A percentile compares a stretch with the other conserved stretches of the same genome.
These are phyloP conservation scores for Sceliomorpha sp. DNA, from an alignment of 2,888 invertebrate genomes.

Conservation along the genomic window DNA sequence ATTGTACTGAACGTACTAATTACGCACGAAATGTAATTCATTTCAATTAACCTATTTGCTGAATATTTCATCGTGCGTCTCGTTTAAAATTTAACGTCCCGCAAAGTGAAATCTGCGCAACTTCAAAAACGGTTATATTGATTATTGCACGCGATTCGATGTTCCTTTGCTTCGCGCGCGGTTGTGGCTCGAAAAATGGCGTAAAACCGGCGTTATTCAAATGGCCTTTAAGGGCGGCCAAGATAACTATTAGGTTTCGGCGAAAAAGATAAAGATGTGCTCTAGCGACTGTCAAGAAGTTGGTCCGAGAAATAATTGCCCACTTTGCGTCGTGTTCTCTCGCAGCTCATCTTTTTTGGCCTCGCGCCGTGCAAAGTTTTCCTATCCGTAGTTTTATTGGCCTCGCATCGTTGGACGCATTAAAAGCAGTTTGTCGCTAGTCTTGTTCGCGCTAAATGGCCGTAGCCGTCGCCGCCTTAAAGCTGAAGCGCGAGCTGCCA, in stretches of 20 bases:
- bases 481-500: constrained; percentile 41
- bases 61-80: too few relatives aligned
- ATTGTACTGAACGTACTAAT: too few relatives aligned
- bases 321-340: constrained; percentile 48
- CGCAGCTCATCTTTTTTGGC: constrained; percentile 56
- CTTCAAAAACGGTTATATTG: too few relatives aligned
- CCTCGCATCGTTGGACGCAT: constrained; percentile 54
- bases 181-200: too few relatives aligned
- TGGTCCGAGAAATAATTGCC: constrained; percentile 51
- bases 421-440: constrained; percentile 56
- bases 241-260: constrained; percentile 33
- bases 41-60: too few relatives aligned
- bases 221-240: neutral
- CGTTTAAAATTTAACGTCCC: too few relatives aligned
- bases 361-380: constrained; percentile 49
- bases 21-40: too few relatives aligned
- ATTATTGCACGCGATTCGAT: too few relatives aligned
- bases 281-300: constrained; percentile 54
- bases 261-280: constrained; percentile 51
- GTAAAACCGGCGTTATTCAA: too few relatives aligned
- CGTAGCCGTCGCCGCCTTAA: too few relatives aligned
- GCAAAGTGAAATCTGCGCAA: too few relatives aligned
- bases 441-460: constrained; percentile 49
- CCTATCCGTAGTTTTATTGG: constrained; percentile 53
- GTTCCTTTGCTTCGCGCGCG: too few relatives aligned